Evolutionary conservation across 35 echinoderm and acorn worm genomes (phyloP), one percentile per base, ranked within the genome.

Genomic region (Apostichopus californicus): DNA sequence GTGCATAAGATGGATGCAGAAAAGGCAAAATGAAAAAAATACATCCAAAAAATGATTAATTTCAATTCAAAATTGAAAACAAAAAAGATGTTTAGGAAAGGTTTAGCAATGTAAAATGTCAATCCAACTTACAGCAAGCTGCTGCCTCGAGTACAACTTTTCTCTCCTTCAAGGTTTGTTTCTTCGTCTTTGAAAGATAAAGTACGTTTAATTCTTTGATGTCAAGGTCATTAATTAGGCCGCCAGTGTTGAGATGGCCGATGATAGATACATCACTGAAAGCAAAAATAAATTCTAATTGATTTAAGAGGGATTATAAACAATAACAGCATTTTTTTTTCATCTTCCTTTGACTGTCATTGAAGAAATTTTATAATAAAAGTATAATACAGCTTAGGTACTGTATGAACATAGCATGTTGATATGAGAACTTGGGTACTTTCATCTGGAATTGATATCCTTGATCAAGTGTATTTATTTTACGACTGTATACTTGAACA

Each of bases 181-280:
- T 78, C 68, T 28, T 73, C 18, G 61, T 77, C 68, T 90, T 90
- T 90, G 88, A 90, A 46, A 90, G 68, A 56, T 90, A 90, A 15
- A 52, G 61, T 28, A 9, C 5, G 54, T 77, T 15, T 28, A 90
- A 70, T 11, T 90, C 88, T 77, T 77, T 10, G 18, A 90, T 15
- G 22, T 28, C 21, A 0, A 90, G 68, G 52, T 53, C 88, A 78
- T 90, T 78, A 52, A 90, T 73, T 2, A 77, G 54, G 59, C 88
- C 88, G 77, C 8, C 88, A 2, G 21, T 54, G 22, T 90, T 34
- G 61, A 90, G 34, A 78, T 90, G 13, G 3, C 88, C 88, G 5
- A 15, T 61, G 28, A 90, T 17, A 5, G 23, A 1, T 15, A 90
- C 88, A 20, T 77, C 65, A 5, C 88, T 90, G 70, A 4, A 90